These are phyloP conservation scores for Daubentonia madagascariensis DNA, from an alignment of 2,113 vertebrate genomes.

Conservation along the genomic window DNA sequence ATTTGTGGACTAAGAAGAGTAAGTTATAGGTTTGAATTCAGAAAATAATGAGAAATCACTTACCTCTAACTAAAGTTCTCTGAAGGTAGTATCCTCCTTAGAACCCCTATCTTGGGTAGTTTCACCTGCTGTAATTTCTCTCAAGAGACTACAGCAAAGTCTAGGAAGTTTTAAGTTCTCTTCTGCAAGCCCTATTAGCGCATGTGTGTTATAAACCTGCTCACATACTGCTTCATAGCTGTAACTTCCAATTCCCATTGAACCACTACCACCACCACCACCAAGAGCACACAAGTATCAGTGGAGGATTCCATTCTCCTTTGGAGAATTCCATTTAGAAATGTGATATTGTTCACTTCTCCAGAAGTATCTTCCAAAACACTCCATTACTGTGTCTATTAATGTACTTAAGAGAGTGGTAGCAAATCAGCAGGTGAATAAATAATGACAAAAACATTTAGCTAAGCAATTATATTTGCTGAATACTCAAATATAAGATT, in stretches of 20 bases:
- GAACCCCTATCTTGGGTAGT: constrained; percentile 88
- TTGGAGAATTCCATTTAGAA: constrained; percentile 84
- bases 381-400: constrained; percentile 70
- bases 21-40: constrained; percentile 37
- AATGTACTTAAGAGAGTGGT: constrained; percentile 59
- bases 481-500: constrained; percentile 45
- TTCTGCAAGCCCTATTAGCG: constrained; percentile 86
- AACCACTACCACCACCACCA: neutral
- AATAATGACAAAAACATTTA: constrained; percentile 61
- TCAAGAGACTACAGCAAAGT: constrained; percentile 83
- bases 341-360: constrained; percentile 79
- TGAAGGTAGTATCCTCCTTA: constrained; percentile 88
- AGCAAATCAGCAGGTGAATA: constrained; percentile 72
- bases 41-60: constrained; percentile 81
- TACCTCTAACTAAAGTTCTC: constrained; percentile 87
- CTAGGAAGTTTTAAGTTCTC: constrained; percentile 81
- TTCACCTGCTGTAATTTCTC: constrained; percentile 84
- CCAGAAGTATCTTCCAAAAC: constrained; percentile 84
- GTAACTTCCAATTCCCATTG: neutral
- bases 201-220: constrained; percentile 79
- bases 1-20: constrained; percentile 23
- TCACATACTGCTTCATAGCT: constrained; percentile 54
- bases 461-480: constrained; percentile 64
- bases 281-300: constrained; percentile 59
- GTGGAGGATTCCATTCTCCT: constrained; percentile 78